Percentiles rank a stretch among this genome's conserved stretches.
phyloP scores from a whole-genome alignment of 1,140 invertebrate genomes.

The Papilio aristodemus region DNA sequence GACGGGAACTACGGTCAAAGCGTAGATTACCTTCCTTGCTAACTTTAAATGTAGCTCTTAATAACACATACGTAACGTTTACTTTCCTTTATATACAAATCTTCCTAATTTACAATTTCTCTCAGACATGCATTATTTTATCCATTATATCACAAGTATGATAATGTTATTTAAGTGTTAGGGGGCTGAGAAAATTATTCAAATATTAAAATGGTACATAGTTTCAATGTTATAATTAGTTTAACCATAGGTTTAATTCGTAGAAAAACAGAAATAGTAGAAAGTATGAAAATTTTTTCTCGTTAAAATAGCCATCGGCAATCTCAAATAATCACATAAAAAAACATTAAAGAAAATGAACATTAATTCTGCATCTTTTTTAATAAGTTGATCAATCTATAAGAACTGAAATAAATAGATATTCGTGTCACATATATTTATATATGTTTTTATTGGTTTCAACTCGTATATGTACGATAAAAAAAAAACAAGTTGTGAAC shows the following conservation, averaged over 20 bases:
- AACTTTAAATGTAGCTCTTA: constrained; percentile 40
- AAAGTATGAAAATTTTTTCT: no score
- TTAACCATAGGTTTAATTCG: not conserved
- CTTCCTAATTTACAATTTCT: constrained; percentile 27
- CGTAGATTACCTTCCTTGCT: not conserved
- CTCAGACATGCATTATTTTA: not conserved
- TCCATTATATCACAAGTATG: constrained; percentile 20
- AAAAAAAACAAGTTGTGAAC: constrained; percentile 32
- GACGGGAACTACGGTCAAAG: constrained; percentile 64
- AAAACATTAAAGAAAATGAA: not conserved
- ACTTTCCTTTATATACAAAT: constrained; percentile 35
- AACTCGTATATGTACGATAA: not conserved
- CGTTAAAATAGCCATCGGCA: no score
- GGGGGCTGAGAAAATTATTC: not conserved
- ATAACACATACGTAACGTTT: constrained; percentile 31
- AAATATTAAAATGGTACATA: not conserved
- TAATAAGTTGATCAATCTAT: not conserved
- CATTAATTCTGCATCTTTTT: not conserved
- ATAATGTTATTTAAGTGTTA: constrained; percentile 17
- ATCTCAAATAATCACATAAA: no score
- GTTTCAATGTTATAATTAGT: not conserved
- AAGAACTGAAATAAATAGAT: constrained; percentile 2
- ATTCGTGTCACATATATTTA: constrained; percentile 11
- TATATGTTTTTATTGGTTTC: not conserved
- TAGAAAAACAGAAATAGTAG: no score